Evolutionary conservation across 2,797 vertebrate genomes (phyloP), one percentile per base, ranked within the genome.

Genomic region (Psittacula derbiana): DNA sequence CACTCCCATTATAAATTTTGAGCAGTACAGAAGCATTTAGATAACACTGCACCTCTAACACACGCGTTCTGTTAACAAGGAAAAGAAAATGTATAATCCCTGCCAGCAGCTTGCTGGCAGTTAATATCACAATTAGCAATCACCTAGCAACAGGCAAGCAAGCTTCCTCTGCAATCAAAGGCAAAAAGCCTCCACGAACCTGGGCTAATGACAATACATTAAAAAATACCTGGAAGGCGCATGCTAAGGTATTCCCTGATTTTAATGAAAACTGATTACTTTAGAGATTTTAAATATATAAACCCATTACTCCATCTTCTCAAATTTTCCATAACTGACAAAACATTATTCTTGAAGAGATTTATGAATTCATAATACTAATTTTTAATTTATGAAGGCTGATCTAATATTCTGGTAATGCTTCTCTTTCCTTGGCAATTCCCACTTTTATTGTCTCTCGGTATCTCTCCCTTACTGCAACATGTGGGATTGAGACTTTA

Each of bases 141-240:
- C 97, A 96, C 97, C 95, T 97, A 97, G 98, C 97, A 98, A 98
- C 97, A 94, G 94, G 87, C 95, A 96, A 97, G 97, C 93, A 91
- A 88, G 88, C 76, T 94, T 96, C 93, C 95, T 96, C 85, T 87
- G 76, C 90, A 96, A 94, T 96, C 65, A 97, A 95, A 96, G 41
- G 8, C n/a, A 72, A 90, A 82, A 91, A 72, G 82, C 75, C 76
- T 82, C 75, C 60, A 74, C 92, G 95, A 97, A 96, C 91, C 80
- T 41, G 47, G 80, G 91, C 95, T 96, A 97, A 97, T 92, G 91
- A 95, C 90, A 97, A 96, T 84, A 95, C 25, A 71, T 79, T 21
- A 13, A 69, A 55, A 90, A 73, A 94, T 61, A 95, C 58, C 95
- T 95, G 49, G 8, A 97, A 96, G 85, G 70, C 90, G 90, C 9